Conservation (phyloP, 2,113 vertebrate species). For the Gallinago jamesoni region DNA sequence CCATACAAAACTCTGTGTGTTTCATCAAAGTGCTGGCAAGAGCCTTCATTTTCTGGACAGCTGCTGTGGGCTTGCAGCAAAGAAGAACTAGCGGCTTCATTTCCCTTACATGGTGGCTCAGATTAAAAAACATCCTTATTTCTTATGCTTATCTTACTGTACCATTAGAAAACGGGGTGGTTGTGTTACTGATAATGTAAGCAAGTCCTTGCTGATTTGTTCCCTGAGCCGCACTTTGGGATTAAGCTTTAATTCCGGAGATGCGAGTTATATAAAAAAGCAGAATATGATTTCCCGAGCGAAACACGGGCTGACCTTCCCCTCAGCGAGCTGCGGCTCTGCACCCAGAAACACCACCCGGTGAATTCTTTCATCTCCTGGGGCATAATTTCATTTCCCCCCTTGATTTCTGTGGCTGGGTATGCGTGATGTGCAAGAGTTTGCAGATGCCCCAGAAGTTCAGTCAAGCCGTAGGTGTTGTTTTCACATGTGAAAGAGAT, state of each 20-base stretch:
- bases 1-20: neutral
- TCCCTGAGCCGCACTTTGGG: neutral
- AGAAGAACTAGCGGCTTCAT: constrained; percentile 19
- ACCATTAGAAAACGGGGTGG: neutral
- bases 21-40: constrained; percentile 52
- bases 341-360: neutral
- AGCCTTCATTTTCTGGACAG: constrained; percentile 30
- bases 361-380: neutral
- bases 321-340: neutral
- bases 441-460: neutral
- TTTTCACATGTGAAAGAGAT: neutral
- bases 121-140: neutral
- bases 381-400: accelerated
- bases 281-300: neutral
- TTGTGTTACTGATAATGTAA: neutral
- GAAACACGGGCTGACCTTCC: neutral
- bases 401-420: neutral
- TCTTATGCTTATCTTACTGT: neutral
- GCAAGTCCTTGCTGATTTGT: neutral
- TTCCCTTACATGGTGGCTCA: neutral
- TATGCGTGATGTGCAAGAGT: neutral
- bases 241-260: constrained; percentile 61
- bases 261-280: neutral
- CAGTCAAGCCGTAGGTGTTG: neutral
- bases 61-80: neutral